Evolutionary conservation across 2,888 invertebrate species (phyloP), one percentile per base, ranked within the genome.

Genomic region (Hemithea aestivaria): DNA sequence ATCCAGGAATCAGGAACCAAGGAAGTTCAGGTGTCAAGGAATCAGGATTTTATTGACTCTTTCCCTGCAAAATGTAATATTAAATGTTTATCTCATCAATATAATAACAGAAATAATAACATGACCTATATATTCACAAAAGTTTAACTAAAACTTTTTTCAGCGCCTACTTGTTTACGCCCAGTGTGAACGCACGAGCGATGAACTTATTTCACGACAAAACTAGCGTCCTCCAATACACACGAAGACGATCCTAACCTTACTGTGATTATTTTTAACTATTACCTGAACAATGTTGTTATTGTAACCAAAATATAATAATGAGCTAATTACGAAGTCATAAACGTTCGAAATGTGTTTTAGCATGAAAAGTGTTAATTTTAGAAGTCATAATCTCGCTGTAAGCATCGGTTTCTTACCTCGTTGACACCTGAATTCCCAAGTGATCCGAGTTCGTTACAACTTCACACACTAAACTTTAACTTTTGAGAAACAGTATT

Each of bases 351-450:
- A 62, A 65, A 61, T 45, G 49, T 51, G 49, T 49, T 48, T 59
- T 60, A 60, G 48, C 46, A 62, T 56, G 33, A 35, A 62, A 58
- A 66, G 61, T 60, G 66, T 64, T 78, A 71, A 75, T 72, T 75
- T 66, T 72, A 73, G 68, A 74, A 73, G 66, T 66, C 62, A 55
- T 75, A 73, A 69, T 78, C 66, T 65, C 61, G 67, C 62, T 73
- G 68, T 72, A 76, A 70, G 79, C 79, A 77, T 81, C 65, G 64
- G 58, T 72, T 79, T 74, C 87, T 85, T 87, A 87, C 87, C 87
- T 87, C 87, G 79, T 85, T 87, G 85, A 87, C 87, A 87, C 85
- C 87, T 84, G 81, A 84, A 83, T 74, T 76, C 75, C 73, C 66
- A 74, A 82, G 73, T 73, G 77, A 81, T 84, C 76, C 71, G 80